These are phyloP conservation scores for Pongo pygmaeus DNA, from an alignment of 2,113 vertebrate genomes.

Conservation along the genomic window DNA sequence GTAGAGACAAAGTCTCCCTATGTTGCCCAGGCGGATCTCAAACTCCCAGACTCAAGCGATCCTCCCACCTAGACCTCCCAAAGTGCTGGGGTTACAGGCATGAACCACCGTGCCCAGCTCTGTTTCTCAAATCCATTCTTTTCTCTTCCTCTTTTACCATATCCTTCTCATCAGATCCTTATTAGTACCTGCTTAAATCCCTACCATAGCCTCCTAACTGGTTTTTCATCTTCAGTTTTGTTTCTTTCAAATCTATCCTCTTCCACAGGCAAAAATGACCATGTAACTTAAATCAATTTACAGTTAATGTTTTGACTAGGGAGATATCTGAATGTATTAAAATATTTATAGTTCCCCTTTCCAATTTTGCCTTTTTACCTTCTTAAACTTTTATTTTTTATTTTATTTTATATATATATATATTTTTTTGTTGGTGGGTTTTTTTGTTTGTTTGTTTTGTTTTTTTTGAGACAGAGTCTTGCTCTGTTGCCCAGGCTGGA, in stretches of 20 bases:
- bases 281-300: background rate
- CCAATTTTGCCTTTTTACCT: background rate
- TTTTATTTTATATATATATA: too few relatives aligned
- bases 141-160: background rate
- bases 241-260: slow-evolving; percentile 38
- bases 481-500: too few relatives aligned
- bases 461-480: background rate
- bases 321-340: slow-evolving; percentile 10
- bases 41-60: too few relatives aligned
- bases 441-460: background rate
- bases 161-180: background rate
- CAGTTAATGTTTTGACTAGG: background rate
- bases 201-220: background rate
- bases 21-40: too few relatives aligned
- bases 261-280: background rate
- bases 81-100: too few relatives aligned
- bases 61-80: too few relatives aligned
- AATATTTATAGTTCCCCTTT: slow-evolving; percentile 13
- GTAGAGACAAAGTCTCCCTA: too few relatives aligned
- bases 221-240: background rate
- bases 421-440: too few relatives aligned
- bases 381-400: background rate
- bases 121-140: background rate
- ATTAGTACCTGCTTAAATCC: background rate
- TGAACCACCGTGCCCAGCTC: too few relatives aligned